Base-by-base conservation (phyloP, 1,140 invertebrate genomes). In the Aphis gossypii region DNA sequence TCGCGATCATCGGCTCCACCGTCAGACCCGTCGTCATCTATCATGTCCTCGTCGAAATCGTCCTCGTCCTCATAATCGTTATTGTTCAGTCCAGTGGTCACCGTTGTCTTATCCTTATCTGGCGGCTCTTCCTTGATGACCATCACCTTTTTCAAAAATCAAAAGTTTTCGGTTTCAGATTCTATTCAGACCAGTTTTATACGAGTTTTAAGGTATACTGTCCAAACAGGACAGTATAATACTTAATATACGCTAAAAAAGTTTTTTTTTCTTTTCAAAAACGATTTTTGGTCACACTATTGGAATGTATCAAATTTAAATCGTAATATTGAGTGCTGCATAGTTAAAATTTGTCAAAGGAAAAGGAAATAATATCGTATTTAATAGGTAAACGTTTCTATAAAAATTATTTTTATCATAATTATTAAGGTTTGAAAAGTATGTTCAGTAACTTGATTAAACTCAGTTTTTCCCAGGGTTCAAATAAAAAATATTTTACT, bases 21-120 rank as follows among this genome's bases (percentile, higher is more conserved):
- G 25, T 94, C 94, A 0, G 90, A 94, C 21, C 93, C 93, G n/a
- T 94, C 94, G 56, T 94, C 94, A 38, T 94, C 94, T 20, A 76
- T 76, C 44, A 95, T 95, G 88, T 94, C 96, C 83, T 95, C 95
- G 93, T 96, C 96, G 54, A 95, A 95, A 7, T 92, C 82, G 21
- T 93, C 92, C 93, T 97, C 82, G 25, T 93, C 82, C 44, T 93
- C 92, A 6, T 93, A 93, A 30, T 93, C 82, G 76, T 93, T 93
- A 25, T 93, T 93, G 48, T 93, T 93, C 35, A 93, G 18, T 23
- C 92, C 92, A 5, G 93, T 94, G 86, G 95, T 95, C 11, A 90
- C 35, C 11, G 87, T 94, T 48, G 95, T 94, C 6, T 94, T 90
- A 30, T 94, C 88, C n/a, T 94, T 93, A n/a, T 93, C 90, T 0